Percentiles rank a stretch among this genome's conserved stretches.
Conservation (phyloP, 2,113 vertebrate genomes). For the Catharus minimus region DNA sequence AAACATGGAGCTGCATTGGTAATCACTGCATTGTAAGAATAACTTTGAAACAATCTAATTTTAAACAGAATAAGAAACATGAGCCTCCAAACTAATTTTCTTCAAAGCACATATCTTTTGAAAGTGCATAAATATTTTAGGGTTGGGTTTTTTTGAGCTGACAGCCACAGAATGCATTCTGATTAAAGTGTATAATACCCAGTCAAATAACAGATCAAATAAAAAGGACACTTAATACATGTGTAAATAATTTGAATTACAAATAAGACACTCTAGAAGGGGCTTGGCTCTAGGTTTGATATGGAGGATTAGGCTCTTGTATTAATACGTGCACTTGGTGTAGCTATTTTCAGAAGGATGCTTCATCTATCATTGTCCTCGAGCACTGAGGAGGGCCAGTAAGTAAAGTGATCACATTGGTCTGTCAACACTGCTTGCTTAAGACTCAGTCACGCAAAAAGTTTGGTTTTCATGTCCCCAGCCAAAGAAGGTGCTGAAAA, state of each 20-base stretch:
- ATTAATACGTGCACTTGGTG: conserved; percentile 77
- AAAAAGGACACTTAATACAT: conserved; percentile 67
- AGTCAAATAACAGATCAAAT: conserved; percentile 60
- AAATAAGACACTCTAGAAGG: conserved; percentile 72
- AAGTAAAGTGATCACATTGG: conserved; percentile 70
- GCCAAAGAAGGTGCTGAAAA: not conserved
- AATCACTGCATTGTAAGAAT: not conserved
- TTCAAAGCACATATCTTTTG: not conserved
- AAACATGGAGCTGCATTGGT: not conserved
- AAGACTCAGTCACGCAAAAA: conserved; percentile 7
- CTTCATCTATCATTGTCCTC: conserved; percentile 77
- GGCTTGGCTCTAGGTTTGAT: conserved; percentile 54
- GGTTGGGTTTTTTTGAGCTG: not conserved
- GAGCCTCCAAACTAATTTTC: not conserved
- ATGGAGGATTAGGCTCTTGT: conserved; percentile 68
- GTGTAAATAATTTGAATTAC: conserved; percentile 78
- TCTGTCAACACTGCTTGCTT: conserved; percentile 75
- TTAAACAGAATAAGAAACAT: conserved; percentile 6
- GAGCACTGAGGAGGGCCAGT: conserved; percentile 53
- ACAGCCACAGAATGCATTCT: conserved; percentile 42
- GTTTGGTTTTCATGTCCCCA: not conserved
- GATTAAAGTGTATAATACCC: conserved; percentile 49
- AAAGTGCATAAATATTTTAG: conserved; percentile 3
- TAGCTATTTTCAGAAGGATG: conserved; percentile 75
- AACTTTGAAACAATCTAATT: not conserved